These are phyloP conservation scores for Tinea trinotella DNA, from an alignment of 2,888 invertebrate species.

Conservation along the genomic window DNA sequence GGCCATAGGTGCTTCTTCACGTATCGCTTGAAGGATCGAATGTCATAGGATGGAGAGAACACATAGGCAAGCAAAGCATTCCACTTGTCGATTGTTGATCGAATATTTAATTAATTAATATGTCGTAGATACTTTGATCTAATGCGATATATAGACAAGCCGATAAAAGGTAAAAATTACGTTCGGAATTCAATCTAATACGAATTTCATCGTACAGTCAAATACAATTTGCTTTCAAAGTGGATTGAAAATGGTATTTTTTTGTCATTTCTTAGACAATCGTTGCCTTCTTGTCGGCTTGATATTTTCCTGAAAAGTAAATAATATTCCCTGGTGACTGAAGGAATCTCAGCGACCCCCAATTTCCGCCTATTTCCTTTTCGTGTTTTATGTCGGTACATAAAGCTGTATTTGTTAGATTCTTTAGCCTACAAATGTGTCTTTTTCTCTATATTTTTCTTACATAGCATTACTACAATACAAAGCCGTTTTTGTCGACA, in stretches of 20 bases:
- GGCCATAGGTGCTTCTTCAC: too few relatives aligned
- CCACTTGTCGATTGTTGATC: too few relatives aligned
- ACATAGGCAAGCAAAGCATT: too few relatives aligned
- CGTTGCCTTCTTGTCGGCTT: not conserved
- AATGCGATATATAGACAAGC: too few relatives aligned
- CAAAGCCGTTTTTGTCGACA: too few relatives aligned
- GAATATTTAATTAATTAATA: too few relatives aligned
- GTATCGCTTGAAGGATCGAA: too few relatives aligned
- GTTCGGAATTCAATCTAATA: too few relatives aligned
- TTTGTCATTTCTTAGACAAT: not conserved
- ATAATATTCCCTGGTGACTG: slow-evolving; percentile 7
- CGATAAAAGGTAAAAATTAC: too few relatives aligned
- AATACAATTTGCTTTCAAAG: not conserved
- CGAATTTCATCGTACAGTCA: not conserved
- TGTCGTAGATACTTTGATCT: too few relatives aligned
- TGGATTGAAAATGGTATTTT: not conserved
- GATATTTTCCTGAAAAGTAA: not conserved
- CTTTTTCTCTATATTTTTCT: not conserved
- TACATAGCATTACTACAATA: not conserved
- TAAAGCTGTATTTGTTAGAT: slow-evolving; percentile 8
- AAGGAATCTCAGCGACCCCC: not conserved
- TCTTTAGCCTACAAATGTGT: not conserved
- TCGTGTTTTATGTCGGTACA: not conserved
- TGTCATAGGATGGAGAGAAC: too few relatives aligned
- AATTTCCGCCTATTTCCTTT: slow-evolving; percentile 4